Percentiles rank a stretch among this genome's conserved stretches.
phyloP scores from a whole-genome alignment of 1,140 invertebrate genomes.

The Melipona quadrifasciata region DNA sequence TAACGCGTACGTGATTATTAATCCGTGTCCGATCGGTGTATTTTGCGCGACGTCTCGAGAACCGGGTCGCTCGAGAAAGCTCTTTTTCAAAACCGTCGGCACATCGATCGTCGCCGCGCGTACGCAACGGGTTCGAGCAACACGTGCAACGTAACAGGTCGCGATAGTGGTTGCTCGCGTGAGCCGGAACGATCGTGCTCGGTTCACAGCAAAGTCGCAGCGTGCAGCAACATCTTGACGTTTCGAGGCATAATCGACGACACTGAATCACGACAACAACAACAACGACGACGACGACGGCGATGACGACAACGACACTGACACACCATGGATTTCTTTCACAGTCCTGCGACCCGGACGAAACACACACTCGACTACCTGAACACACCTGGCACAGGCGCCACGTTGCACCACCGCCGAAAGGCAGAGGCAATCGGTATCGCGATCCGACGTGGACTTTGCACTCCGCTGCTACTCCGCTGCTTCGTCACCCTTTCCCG shows the following conservation, averaged over 20 bases:
- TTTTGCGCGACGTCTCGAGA: too few relatives aligned
- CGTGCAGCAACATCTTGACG: background rate
- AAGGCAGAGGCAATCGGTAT: background rate
- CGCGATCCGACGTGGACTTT: slow-evolving; percentile 11
- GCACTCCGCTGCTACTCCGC: slow-evolving; percentile 43
- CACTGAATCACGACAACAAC: background rate
- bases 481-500: slow-evolving; percentile 58
- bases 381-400: background rate
- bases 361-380: background rate
- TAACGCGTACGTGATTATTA: slow-evolving; percentile 45
- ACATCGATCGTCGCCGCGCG: slow-evolving; percentile 28
- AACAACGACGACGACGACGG: background rate
- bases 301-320: background rate
- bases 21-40: too few relatives aligned
- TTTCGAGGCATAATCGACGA: background rate
- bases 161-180: slow-evolving; percentile 25
- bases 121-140: slow-evolving; percentile 21
- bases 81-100: background rate
- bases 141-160: slow-evolving; percentile 62
- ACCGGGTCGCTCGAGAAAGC: background rate
- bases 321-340: background rate
- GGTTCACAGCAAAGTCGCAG: slow-evolving; percentile 1
- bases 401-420: background rate
- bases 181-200: background rate
- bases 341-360: background rate